Conservation (phyloP, 2,113 vertebrate genomes). For the Philantomba maxwellii region DNA sequence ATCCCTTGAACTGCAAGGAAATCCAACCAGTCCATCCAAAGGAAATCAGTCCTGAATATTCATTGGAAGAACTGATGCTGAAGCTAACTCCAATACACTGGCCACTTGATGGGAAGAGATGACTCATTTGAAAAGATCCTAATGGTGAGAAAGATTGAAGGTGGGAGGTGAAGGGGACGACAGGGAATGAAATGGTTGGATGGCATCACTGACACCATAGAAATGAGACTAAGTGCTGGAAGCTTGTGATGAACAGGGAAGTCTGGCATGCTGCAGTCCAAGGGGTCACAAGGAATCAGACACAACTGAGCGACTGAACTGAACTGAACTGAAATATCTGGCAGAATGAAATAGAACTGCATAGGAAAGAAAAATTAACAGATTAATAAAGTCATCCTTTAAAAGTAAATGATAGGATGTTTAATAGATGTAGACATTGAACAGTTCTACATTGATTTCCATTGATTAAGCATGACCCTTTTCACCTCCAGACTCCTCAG, state of each 20-base stretch:
- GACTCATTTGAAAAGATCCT: background rate
- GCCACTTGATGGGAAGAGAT: background rate
- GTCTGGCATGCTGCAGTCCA: background rate
- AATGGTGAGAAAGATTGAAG: background rate
- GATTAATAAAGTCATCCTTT: background rate
- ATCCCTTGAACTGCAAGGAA: background rate
- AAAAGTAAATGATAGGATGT: background rate
- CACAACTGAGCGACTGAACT: background rate
- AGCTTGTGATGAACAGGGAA: background rate
- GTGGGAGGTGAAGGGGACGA: accelerated
- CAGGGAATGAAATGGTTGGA: background rate
- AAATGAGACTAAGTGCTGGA: background rate
- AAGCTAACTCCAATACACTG: background rate
- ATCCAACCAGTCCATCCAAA: background rate
- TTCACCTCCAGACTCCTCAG: background rate
- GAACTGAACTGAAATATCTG: background rate
- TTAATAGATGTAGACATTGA: background rate
- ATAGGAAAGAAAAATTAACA: background rate
- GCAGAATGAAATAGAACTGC: background rate
- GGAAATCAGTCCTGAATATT: background rate
- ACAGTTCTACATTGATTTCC: background rate
- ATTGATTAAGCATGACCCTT: background rate
- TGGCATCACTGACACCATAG: background rate
- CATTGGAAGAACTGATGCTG: background rate
- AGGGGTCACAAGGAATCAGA: background rate